Evolutionary conservation across 2,888 invertebrate genomes (phyloP).

Genomic region (Idaea aversata): DNA sequence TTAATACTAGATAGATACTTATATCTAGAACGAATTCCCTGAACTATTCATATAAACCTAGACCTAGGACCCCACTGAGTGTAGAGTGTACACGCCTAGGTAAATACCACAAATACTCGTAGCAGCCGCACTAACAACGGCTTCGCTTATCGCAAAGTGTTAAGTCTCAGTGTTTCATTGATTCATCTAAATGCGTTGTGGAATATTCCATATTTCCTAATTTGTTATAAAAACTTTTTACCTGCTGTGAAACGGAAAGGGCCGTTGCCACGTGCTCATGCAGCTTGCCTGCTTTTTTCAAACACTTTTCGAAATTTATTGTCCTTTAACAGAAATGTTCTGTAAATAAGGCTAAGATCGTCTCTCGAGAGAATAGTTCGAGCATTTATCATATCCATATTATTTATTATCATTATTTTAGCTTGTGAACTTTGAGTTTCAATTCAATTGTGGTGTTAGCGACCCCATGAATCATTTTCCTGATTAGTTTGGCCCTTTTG

Average conservation of each 20-base stretch:
- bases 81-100: no score
- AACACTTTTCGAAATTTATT: conserved; percentile 25
- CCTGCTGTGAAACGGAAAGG: conserved; percentile 75
- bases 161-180: background rate
- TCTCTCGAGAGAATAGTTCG: conserved; percentile 21
- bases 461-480: background rate
- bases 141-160: background rate
- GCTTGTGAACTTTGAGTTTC: conserved; percentile 21
- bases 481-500: background rate
- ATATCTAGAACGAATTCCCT: no score
- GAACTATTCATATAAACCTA: no score
- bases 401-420: conserved; percentile 15
- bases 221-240: conserved; percentile 66
- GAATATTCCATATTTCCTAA: conserved; percentile 64
- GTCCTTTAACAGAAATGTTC: conserved; percentile 29
- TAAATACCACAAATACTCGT: no score
- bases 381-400: conserved; percentile 20
- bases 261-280: conserved; percentile 74
- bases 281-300: conserved; percentile 53
- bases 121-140: background rate
- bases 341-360: conserved; percentile 28
- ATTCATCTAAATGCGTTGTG: background rate
- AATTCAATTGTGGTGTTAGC: conserved; percentile 9
- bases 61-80: no score
- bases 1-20: no score